These are phyloP conservation scores for Percopsis transmontana DNA, from an alignment of 2,113 vertebrate species.

Conservation along the genomic window DNA sequence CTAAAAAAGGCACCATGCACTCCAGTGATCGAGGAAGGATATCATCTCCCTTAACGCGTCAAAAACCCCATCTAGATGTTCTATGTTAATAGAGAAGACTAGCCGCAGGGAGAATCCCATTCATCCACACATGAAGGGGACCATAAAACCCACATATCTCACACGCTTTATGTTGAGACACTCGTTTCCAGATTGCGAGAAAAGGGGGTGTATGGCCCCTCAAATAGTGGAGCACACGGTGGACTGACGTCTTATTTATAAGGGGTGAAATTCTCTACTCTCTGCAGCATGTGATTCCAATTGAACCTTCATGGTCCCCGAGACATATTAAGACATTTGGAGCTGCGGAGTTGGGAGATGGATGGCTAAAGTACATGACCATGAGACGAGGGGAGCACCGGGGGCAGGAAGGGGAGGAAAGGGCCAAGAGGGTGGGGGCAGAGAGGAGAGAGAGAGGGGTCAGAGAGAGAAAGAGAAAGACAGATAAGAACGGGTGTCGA, in stretches of 20 bases:
- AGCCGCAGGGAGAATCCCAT: constrained; percentile 21
- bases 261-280: constrained; percentile 59
- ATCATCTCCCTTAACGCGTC: constrained; percentile 29
- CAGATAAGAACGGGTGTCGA: neutral
- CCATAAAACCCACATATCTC: too few relatives aligned
- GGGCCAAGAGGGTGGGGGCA: constrained; percentile 38
- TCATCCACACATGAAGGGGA: neutral
- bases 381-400: constrained; percentile 42
- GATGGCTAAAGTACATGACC: constrained; percentile 75
- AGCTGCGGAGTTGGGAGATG: constrained; percentile 68
- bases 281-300: constrained; percentile 77
- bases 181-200: neutral
- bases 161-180: neutral
- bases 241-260: constrained; percentile 72
- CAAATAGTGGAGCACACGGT: constrained; percentile 7
- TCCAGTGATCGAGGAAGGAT: constrained; percentile 48
- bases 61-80: constrained; percentile 26
- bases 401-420: constrained; percentile 1
- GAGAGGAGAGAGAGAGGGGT: neutral
- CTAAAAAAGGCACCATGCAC: constrained; percentile 34
- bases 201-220: neutral
- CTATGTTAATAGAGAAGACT: constrained; percentile 1
- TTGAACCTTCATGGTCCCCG: constrained; percentile 66
- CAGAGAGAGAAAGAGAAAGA: neutral
- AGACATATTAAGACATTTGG: constrained; percentile 72